Base-by-base conservation (phyloP, 1,140 invertebrate species). In the Lepidurus couesii region DNA sequence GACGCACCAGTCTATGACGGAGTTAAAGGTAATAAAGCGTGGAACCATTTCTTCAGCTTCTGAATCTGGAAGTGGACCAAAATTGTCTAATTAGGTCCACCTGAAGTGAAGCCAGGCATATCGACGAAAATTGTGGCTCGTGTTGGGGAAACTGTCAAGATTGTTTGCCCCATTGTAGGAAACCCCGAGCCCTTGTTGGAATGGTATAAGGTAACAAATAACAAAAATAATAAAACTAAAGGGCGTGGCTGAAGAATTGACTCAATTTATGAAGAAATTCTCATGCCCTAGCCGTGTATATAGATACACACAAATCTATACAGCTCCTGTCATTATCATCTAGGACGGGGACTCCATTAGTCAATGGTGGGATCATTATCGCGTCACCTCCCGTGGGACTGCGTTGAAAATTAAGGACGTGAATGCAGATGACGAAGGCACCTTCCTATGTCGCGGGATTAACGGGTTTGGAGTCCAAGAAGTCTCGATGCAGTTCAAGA, bases 301-400 rank as follows among this genome's bases (percentile, higher is more conserved):
- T 34, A 34, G 34, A 34, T 34, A 4, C 53, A 65, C 53, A 13
- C 53, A 13, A 13, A 7, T 16, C 21, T 65, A 7, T 21, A 7
- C 21, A 13, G 16, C 53, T 65, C 21, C 21, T 65, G 53, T 65
- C 53, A 65, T 65, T 65, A 65, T 65, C 16, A n/a, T 65, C n/a
- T 65, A 65, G 53, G 53, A 65, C 53, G 53, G 53, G 16, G 53
- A 65, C 53, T 21, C 53, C 53, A 65, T 65, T 65, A 65, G 53
- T 65, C 53, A 65, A 65, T 65, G 53, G 53, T 65, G 53, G 53
- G 53, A 65, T 65, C 53, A 65, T 65, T 65, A 65, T 65, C 53
- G 53, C 53, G 53, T 65, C 53, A 65, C 53, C 53, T 65, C 53
- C 53, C 53, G 53, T n/a, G 53, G 53, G 53, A 65, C 53, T 13